Evolutionary conservation across 1,140 invertebrate species (phyloP).

Genomic region (Tigriopus japonicus): DNA sequence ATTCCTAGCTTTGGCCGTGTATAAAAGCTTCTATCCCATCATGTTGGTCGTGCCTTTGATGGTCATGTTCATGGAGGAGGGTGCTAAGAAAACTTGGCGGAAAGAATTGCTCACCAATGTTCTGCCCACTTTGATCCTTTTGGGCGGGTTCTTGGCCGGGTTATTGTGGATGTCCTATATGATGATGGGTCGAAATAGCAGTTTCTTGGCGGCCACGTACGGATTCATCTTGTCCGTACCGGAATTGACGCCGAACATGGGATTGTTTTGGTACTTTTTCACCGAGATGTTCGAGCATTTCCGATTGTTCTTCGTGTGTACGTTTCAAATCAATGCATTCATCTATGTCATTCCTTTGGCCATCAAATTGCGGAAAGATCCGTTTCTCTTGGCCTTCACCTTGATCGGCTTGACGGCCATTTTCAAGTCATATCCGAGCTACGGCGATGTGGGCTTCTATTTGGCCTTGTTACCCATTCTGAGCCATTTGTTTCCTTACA

Average conservation of each 20-base stretch:
- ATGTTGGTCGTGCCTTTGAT: conserved; percentile 52
- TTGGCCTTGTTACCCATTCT: conserved; percentile 74
- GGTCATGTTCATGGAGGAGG: conserved; percentile 14
- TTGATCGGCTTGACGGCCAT: conserved; percentile 66
- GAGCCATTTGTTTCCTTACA: conserved; percentile 54
- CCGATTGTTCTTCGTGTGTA: conserved; percentile 74
- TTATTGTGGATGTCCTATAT: conserved; percentile 26
- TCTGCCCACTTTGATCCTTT: conserved; percentile 16
- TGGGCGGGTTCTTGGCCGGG: conserved; percentile 20
- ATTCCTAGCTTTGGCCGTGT: conserved; percentile 46
- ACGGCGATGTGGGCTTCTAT: conserved; percentile 85
- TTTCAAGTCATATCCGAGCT: conserved; percentile 89
- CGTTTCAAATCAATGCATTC: conserved; percentile 89
- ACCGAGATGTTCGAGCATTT: conserved; percentile 99
- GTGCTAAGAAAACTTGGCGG: background rate
- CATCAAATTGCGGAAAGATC: conserved; percentile 54
- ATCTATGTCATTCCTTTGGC: conserved; percentile 76
- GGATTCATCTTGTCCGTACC: conserved; percentile 67
- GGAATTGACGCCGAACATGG: conserved; percentile 89
- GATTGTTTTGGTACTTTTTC: conserved; percentile 98
- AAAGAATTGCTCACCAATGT: conserved; percentile 14
- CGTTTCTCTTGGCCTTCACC: conserved; percentile 62
- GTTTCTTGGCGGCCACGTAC: conserved; percentile 54
- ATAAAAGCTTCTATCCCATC: conserved; percentile 69
- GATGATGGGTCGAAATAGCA: conserved; percentile 38